Percentiles rank a stretch among this genome's conserved stretches.
Evolutionary conservation across 2,888 invertebrate genomes (phyloP).

Genomic region (Amiota communis): DNA sequence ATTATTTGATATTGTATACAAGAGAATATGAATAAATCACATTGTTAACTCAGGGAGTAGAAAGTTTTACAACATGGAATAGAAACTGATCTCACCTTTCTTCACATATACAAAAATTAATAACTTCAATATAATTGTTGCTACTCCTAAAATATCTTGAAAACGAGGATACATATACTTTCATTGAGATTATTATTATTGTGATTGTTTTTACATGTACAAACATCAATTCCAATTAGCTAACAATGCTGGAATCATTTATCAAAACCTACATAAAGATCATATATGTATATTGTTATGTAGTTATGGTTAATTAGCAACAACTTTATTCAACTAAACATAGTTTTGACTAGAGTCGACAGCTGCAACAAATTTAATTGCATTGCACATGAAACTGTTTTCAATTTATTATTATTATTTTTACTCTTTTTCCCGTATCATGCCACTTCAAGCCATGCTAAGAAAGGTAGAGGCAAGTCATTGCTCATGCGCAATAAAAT

Average conservation of each 20-base stretch:
- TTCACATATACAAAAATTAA: too few species aligned
- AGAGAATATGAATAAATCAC: conserved; percentile 36
- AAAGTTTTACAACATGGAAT: too few species aligned
- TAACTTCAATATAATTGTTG: too few species aligned
- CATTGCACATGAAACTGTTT: conserved; percentile 14
- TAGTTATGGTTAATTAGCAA: conserved; percentile 23
- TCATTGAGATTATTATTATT: too few species aligned
- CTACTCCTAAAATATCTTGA: too few species aligned
- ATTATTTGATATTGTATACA: conserved; percentile 51
- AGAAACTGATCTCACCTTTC: too few species aligned
- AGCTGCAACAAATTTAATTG: conserved; percentile 15
- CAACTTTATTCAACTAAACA: conserved; percentile 10
- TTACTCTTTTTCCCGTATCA: neutral
- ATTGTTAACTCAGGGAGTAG: neutral
- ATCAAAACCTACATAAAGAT: conserved; percentile 16
- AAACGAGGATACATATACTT: too few species aligned
- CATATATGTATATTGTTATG: conserved; percentile 2
- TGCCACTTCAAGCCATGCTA: neutral
- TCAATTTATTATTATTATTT: neutral
- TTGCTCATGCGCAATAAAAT: conserved; percentile 30
- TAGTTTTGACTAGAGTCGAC: neutral
- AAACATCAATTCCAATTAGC: conserved; percentile 25
- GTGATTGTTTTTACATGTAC: conserved; percentile 4
- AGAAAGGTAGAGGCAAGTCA: neutral
- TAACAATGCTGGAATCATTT: neutral